Conservation (phyloP, 2,113 vertebrate genomes). For the Pachycephala philippinensis region DNA sequence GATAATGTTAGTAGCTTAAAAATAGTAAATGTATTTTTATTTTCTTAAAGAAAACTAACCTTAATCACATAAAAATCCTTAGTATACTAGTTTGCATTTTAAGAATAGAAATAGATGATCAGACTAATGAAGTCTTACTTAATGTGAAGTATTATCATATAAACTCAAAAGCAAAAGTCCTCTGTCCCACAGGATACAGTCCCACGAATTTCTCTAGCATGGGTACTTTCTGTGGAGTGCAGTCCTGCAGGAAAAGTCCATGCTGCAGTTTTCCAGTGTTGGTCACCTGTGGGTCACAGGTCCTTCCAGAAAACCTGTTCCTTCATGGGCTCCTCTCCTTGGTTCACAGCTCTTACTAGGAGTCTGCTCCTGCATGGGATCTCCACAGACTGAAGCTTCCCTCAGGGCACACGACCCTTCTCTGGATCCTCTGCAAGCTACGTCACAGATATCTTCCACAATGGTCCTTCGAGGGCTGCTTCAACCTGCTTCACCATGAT, state of each 20-base stretch:
- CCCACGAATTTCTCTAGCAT: not conserved
- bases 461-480: not conserved
- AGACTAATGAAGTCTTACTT: not conserved
- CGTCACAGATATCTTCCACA: accelerated
- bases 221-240: not conserved
- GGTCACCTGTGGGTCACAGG: not conserved
- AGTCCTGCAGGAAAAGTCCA: not conserved
- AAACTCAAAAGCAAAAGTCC: not conserved
- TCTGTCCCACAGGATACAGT: not conserved
- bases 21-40: not conserved
- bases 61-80: not conserved
- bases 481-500: not conserved
- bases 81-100: not conserved
- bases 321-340: not conserved
- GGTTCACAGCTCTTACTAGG: not conserved
- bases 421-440: not conserved
- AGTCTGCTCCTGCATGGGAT: no score
- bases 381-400: not conserved
- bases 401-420: not conserved
- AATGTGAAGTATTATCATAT: not conserved
- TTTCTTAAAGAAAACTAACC: not conserved
- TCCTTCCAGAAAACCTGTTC: not conserved
- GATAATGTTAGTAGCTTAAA: not conserved
- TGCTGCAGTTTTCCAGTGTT: not conserved
- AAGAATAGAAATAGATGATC: not conserved